These are phyloP conservation scores for Rhyacophila brunnea DNA, from an alignment of 1,140 invertebrate genomes.

Conservation along the genomic window DNA sequence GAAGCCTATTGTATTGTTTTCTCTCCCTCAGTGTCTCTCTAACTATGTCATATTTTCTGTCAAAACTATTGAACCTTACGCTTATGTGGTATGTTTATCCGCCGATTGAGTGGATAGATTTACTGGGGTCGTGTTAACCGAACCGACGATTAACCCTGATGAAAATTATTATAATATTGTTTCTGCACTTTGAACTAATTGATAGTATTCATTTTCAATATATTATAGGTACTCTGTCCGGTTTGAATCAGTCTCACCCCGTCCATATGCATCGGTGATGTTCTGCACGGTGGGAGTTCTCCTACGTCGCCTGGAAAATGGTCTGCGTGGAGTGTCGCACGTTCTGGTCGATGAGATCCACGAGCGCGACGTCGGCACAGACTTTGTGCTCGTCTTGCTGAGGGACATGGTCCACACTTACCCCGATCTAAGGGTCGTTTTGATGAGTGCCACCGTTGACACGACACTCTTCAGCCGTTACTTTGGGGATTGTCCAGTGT, in stretches of 20 bases:
- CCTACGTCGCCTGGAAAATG: constrained; percentile 85
- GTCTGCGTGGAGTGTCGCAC: constrained; percentile 84
- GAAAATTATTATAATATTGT: background rate
- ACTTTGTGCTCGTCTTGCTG: constrained; percentile 92
- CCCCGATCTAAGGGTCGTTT: constrained; percentile 85
- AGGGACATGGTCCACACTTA: constrained; percentile 89
- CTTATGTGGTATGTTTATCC: too few relatives aligned
- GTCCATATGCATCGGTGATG: constrained; percentile 88
- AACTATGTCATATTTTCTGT: too few relatives aligned
- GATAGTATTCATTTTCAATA: background rate
- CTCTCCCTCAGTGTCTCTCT: too few relatives aligned
- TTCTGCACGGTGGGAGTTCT: constrained; percentile 96
- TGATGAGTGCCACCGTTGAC: constrained; percentile 98
- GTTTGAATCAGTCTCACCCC: constrained; percentile 84
- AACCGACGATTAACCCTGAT: too few relatives aligned
- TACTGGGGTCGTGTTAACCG: too few relatives aligned
- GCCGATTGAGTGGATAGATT: too few relatives aligned
- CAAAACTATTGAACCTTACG: too few relatives aligned
- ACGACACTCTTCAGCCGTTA: constrained; percentile 87
- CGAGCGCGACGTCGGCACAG: constrained; percentile 94
- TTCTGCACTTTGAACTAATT: background rate
- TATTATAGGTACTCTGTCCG: constrained; percentile 75
- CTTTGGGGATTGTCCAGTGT: constrained; percentile 84
- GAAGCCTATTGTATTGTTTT: too few relatives aligned
- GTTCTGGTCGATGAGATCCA: constrained; percentile 97